Evolutionary conservation across 2,797 vertebrate species (phyloP).

Genomic region (Iguana delicatissima): DNA sequence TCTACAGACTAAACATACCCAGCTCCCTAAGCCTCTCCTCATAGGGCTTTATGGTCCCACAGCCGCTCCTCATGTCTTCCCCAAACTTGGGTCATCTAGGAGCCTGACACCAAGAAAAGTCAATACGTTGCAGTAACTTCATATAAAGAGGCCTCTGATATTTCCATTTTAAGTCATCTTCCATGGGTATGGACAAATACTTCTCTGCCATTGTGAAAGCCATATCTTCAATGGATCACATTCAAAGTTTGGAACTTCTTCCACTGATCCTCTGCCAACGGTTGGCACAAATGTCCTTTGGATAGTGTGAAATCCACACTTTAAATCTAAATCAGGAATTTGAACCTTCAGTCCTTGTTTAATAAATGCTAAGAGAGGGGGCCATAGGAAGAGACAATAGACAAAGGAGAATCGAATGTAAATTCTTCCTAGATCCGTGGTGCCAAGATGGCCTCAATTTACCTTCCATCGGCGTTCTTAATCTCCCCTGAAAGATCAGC

Average conservation of each 20-base stretch:
- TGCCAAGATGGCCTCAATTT: constrained; percentile 27
- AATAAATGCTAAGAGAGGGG: background rate
- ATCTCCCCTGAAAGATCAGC: constrained; percentile 10
- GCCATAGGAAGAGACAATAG: background rate
- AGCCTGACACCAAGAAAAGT: background rate
- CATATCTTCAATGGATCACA: background rate
- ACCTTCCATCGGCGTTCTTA: constrained; percentile 37
- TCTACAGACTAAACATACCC: too few species aligned
- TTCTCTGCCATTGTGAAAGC: background rate
- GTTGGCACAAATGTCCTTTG: background rate
- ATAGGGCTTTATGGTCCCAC: too few species aligned
- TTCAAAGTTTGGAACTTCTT: background rate
- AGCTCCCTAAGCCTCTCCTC: too few species aligned
- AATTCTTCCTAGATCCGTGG: background rate
- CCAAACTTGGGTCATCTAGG: background rate
- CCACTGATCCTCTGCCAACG: too few species aligned
- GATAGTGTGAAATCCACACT: constrained; percentile 28
- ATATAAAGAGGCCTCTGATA: too few species aligned
- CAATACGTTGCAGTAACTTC: background rate
- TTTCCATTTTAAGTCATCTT: background rate
- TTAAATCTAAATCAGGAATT: constrained; percentile 36
- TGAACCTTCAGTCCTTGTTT: background rate
- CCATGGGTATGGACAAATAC: background rate
- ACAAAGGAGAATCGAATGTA: background rate
- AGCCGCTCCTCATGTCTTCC: too few species aligned